Evolutionary conservation across 2,888 invertebrate genomes (phyloP), one percentile per base, ranked within the genome.

Genomic region (Drosophila neonasuta): DNA sequence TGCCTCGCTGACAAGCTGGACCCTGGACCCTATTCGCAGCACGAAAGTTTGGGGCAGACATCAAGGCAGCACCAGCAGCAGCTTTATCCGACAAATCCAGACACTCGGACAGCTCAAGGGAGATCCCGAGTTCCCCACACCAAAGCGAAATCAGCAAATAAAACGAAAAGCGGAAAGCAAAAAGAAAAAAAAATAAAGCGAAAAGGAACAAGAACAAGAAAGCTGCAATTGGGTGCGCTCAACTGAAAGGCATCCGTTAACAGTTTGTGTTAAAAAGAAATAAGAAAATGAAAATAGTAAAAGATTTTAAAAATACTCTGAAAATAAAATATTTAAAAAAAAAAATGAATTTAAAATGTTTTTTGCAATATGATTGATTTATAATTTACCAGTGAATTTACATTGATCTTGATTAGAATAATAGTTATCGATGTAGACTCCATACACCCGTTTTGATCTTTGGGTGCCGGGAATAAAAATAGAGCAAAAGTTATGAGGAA

Each of bases 401-500:
- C 24, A 24, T 24, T 24, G 5, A 5, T 24, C 24, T 24, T 24
- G 24, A 24, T 24, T 5, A 24, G 6, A 24, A 24, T 24, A 1
- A 24, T 24, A 24, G 1, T 24, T 6, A 4, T 24, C 24, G 24
- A 24, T 24, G 24, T 24, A 6, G 9, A 2, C 32, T 10, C 10
- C 8, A 32, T 0, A 41, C 8, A 15, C 39, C 13, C 39, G 13
- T 2, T 2, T 7, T 15, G 3, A 8, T 5, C 2, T 2, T 3
- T 5, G 7, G 6, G 13, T 15, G 8, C 15, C 15, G 39, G 39
- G 15, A 15, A 7, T 13, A 41, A 63, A 86, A 83, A 80, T 82
- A 80, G 86, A 82, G 84, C 82, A 80, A 70, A 83, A 86, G 76
- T 83, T 79, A 82, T 82, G 81, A 83, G 81, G 86, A 83, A 86